Evolutionary conservation across 2,888 invertebrate species (phyloP), one percentile per base, ranked within the genome.

Genomic region (Tholera decimalis): DNA sequence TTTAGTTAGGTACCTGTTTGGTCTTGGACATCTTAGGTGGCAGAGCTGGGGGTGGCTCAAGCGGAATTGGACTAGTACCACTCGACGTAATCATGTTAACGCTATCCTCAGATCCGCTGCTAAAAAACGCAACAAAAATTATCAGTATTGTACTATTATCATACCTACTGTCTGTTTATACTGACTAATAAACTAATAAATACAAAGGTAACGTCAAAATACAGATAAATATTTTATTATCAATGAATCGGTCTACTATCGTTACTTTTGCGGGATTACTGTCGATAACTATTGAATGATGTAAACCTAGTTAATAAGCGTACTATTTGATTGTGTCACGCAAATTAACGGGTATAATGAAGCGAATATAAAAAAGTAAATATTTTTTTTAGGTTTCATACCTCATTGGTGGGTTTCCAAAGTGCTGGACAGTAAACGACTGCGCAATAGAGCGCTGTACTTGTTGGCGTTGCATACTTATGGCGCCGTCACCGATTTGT

Each of bases 11-110:
- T 83, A 91, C 94, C 91, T 89, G 93, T 89, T 92, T 95, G 70
- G 73, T 92, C 79, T 90, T 95, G 82, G 86, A 96, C 91, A 92
- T 94, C 86, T 96, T 96, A 44, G 96, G 96, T 30, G 96, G 96
- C 65, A 96, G 83, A 20, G 96, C 96, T 2, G 96, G 79, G 13
- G 96, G 79, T 1, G 94, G 94, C 77, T 93, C 94, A 47, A 87
- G 94, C 81, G 89, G 96, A 85, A 91, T 92, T 73, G 90, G 96
- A 92, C 96, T 89, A 86, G 95, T 89, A 79, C 93, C 84, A 89
- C 95, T 88, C 88, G 96, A 86, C 39, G 92, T 88, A 24, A 85
- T 89, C 86, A 94, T 90, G 80, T 92, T 93, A 30, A 93, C 91
- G 70, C 93, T 94, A 80, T 95, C 95, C 78, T 95, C 95, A 9